Evolutionary conservation across 2,797 vertebrate genomes (phyloP), one percentile per base, ranked within the genome.

Genomic region (Poliocrania exsul): DNA sequence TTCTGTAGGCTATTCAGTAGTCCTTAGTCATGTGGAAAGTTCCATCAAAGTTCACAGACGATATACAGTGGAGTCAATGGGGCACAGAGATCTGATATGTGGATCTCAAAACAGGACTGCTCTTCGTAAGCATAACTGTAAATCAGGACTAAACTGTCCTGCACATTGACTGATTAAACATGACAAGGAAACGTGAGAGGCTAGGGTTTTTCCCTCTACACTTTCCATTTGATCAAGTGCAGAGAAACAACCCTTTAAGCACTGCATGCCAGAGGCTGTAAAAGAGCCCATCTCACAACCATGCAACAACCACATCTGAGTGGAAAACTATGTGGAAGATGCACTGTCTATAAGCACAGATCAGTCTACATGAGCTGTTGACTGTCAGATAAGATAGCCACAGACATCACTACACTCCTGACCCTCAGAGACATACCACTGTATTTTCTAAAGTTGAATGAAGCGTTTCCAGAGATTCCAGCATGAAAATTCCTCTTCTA

Each of bases 1-100:
- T 93, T 90, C 85, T 93, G 93, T 15, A 53, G 80, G 91, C 95
- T 96, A 96, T 96, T 97, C 93, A 97, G 89, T 60, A 94, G 93
- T 74, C 95, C 95, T 96, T 94, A 96, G 91, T 94, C 95, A 97
- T 96, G 93, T 92, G 95, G 93, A 94, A 96, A 96, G 93, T 79
- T 79, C 92, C 87, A 96, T 79, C 96, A 71, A 93, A 96, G 95
- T 95, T 96, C 95, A 91, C 93, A 96, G 95, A 93, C 95, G 53
- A 92, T 73, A 81, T 70, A 94, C 93, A 97, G 92, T 91, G 77
- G 95, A 96, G 91, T 95, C 95, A 96, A 86, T 96, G 95, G 92
- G 91, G 92, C 96, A 97, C 95, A 94, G 93, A 96, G 93, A 96
- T 96, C 93, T 77, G 95, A 95, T 95, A 51, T 26, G 93, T 72